These are phyloP conservation scores for Nysson spinosus DNA, from an alignment of 2,888 invertebrate species.

Conservation along the genomic window DNA sequence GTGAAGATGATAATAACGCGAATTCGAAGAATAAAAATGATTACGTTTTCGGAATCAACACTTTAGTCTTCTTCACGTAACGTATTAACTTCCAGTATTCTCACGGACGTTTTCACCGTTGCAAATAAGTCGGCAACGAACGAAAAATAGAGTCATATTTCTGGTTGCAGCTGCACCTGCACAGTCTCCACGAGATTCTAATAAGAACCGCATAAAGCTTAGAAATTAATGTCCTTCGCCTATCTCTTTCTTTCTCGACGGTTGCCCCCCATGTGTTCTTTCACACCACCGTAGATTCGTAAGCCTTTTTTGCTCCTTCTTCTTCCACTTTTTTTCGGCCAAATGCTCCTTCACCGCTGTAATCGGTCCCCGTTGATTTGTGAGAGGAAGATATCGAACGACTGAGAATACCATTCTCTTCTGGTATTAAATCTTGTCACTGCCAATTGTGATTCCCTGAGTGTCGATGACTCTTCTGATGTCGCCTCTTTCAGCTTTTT, in stretches of 20 bases:
- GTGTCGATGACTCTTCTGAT: too few species aligned
- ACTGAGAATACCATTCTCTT: constrained; percentile 12
- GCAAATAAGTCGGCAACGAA: constrained; percentile 65
- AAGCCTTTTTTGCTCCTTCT: constrained; percentile 33
- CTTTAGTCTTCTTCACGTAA: constrained; percentile 27
- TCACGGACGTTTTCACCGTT: constrained; percentile 48
- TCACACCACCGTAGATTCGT: constrained; percentile 17
- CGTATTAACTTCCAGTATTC: constrained; percentile 32
- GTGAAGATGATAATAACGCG: too few species aligned
- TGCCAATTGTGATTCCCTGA: background rate
- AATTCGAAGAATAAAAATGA: constrained; percentile 1
- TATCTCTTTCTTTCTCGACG: constrained; percentile 32
- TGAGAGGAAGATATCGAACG: constrained; percentile 39
- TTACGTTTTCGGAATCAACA: constrained; percentile 24
- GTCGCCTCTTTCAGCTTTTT: too few species aligned
- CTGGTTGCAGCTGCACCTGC: constrained; percentile 62
- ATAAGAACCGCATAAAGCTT: constrained; percentile 69
- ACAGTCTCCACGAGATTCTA: constrained; percentile 62
- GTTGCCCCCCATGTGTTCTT: constrained; percentile 6
- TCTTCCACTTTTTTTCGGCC: constrained; percentile 6
- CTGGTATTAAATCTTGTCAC: constrained; percentile 29
- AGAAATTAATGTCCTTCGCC: constrained; percentile 65
- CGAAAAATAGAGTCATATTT: constrained; percentile 70
- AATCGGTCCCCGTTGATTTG: constrained; percentile 56
- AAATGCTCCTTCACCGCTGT: constrained; percentile 43